phyloP scores from a whole-genome alignment of 2,888 invertebrate species.

The Clistopyga incitator region DNA sequence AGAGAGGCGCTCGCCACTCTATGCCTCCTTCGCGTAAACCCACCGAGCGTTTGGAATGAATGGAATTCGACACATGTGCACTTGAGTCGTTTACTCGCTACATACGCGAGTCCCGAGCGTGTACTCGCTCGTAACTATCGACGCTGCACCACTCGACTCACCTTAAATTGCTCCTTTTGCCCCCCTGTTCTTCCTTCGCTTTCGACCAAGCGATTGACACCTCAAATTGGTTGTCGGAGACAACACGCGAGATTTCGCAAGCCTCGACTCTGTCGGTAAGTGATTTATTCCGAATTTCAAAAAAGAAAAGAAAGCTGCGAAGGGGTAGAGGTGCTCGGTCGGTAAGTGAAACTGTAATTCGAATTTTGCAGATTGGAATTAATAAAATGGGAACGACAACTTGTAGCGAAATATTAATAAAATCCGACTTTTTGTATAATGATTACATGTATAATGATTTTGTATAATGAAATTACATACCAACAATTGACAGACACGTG shows the following conservation, averaged over 20 bases:
- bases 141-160: background rate
- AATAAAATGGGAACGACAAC: background rate
- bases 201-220: background rate
- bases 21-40: conserved; percentile 27
- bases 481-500: too few species aligned
- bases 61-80: conserved; percentile 20
- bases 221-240: background rate
- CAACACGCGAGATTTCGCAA: background rate
- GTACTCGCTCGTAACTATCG: conserved; percentile 3
- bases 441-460: too few species aligned
- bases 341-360: too few species aligned
- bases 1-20: conserved; percentile 14
- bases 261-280: background rate
- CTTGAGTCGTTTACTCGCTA: background rate
- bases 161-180: background rate
- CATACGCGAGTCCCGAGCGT: background rate
- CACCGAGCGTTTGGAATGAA: conserved; percentile 20
- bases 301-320: background rate
- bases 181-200: background rate
- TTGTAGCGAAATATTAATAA: too few species aligned
- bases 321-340: too few species aligned
- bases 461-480: too few species aligned
- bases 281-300: background rate
- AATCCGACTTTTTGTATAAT: too few species aligned
- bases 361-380: too few species aligned